Evolutionary conservation across 2,113 vertebrate genomes (phyloP).

Genomic region (Oceanodroma tethys): DNA sequence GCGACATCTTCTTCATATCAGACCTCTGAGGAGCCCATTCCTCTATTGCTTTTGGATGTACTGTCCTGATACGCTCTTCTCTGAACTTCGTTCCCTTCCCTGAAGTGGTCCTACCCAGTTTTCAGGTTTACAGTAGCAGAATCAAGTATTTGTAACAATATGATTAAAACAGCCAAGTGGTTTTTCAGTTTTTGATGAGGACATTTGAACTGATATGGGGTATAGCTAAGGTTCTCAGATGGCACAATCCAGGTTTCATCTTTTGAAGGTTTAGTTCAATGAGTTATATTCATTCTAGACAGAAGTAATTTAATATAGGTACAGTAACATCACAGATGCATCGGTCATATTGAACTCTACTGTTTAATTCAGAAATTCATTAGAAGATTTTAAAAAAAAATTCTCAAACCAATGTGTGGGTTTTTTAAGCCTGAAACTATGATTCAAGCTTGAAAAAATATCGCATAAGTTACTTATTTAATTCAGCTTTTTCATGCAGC

Average conservation of each 20-base stretch:
- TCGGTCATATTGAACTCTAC: neutral
- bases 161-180: neutral
- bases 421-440: neutral
- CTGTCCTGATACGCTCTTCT: neutral
- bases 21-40: rapidly evolving
- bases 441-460: neutral
- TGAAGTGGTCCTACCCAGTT: neutral
- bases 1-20: neutral
- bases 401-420: rapidly evolving
- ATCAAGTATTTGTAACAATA: neutral
- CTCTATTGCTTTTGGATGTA: neutral
- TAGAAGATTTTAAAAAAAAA: neutral
- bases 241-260: neutral
- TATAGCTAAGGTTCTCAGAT: neutral
- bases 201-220: neutral
- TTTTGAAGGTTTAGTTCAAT: neutral
- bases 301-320: neutral
- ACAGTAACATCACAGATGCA: neutral
- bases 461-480: neutral
- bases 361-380: neutral
- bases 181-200: neutral
- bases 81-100: neutral
- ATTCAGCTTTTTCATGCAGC: neutral
- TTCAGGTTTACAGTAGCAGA: neutral
- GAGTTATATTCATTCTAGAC: neutral